Percentiles rank a stretch among this genome's conserved stretches.
These are phyloP conservation scores for Vipera ursinii DNA, from an alignment of 2,797 vertebrate species.

Conservation along the genomic window DNA sequence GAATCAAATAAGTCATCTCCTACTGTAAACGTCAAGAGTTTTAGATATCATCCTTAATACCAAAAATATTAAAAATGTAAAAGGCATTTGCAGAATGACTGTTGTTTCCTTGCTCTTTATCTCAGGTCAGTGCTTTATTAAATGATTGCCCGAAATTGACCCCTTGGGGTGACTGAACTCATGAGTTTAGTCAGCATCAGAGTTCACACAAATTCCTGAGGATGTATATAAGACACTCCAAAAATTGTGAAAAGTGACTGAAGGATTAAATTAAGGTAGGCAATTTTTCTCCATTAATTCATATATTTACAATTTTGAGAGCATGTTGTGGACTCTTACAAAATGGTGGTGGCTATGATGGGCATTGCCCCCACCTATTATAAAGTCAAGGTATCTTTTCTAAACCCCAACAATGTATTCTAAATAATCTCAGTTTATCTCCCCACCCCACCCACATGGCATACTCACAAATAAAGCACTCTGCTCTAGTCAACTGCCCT, in stretches of 20 bases:
- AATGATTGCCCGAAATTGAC: not conserved
- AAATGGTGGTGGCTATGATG: not conserved
- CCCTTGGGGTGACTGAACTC: conserved; percentile 28
- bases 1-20: not conserved
- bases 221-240: not conserved
- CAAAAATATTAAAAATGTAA: not conserved
- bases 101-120: not conserved
- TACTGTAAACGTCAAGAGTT: not conserved
- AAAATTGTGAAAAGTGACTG: not conserved
- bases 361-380: not conserved
- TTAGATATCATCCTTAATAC: not conserved
- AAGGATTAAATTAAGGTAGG: not conserved
- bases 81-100: not conserved
- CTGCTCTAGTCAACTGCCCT: not conserved
- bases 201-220: not conserved
- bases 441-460: too few relatives aligned
- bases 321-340: not conserved
- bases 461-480: not conserved
- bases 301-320: not conserved
- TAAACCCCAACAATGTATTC: not conserved
- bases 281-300: not conserved
- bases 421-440: not conserved
- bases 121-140: not conserved
- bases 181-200: not conserved
- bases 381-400: not conserved